Evolutionary conservation across 2,797 vertebrate genomes (phyloP), one percentile per base, ranked within the genome.

Genomic region (Podarcis lilfordi): DNA sequence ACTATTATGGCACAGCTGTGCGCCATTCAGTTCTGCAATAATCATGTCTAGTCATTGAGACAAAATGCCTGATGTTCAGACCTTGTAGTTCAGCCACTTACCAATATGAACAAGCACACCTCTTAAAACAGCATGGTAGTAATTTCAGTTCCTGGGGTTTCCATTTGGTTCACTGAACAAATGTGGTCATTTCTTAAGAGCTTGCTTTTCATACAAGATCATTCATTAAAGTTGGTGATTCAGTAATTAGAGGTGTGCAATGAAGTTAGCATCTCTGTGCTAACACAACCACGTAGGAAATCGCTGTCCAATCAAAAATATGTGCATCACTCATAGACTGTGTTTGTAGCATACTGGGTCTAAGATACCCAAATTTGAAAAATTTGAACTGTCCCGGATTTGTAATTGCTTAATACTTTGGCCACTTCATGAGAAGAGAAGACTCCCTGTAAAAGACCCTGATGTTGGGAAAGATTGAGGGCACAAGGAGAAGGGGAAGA

Each of bases 1-100:
- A 21, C 5, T 3, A 8, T 87, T 88, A 71, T 0, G 0, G 68
- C 80, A 35, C 8, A 86, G 3, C 25, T 1, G 0, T 78, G 85
- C 43, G 3, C 25, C 17, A 45, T 84, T 89, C 80, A 75, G 0
- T 64, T 88, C 27, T 79, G 64, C 8, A 86, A n/a, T 84, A 75
- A 8, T 74, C 89, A 79, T 83, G 2, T 40, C 64, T 25, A 66
- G 27, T 88, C 2, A 0, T 1, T 85, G 84, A 50, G 27, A 91
- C 43, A 71, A 29, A 37, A 6, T 0, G 0, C 29, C 50, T 37
- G 66, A 37, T 23, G n/a, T 71, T 64, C 55, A 89, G 88, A 23
- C 64, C 72, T 43, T 55, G 19, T 81, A 61, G 37, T 88, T 88
- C 90, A 86, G 40, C 74, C 50, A 7, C 68, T 91, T 50, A 89